Base-by-base conservation (phyloP, 2,888 invertebrate genomes). In the Tromatobia lineatoria region DNA sequence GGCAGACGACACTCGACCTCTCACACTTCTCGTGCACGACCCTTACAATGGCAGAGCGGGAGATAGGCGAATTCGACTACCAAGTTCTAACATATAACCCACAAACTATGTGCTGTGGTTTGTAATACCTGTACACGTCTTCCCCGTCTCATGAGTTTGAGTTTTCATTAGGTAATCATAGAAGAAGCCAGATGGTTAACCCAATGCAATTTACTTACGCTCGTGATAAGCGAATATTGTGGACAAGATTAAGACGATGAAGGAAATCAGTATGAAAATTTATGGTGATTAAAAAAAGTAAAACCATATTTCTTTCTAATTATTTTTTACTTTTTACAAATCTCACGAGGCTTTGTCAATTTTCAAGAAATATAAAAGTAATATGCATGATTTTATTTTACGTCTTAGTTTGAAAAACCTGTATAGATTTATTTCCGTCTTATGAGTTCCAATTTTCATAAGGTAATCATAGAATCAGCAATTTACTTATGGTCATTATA, bases 91-190 rank as follows among this genome's bases (percentile, higher is more conserved):
- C 34, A 20, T 20, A 38, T 11, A 64, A 18, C 64, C 38, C 38
- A 64, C 64, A 38, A 64, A 64, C 64, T 67, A 45, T n/a, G 20
- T 47, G 38, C 45, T 42, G 64, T 38, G 18, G 42, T 47, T 18
- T 45, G 42, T 23, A 45, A 25, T 67, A 23, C 23, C 25, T 45
- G 29, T 45, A 45, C 61, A 8, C n/a, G 45, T 29, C 42, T 74
- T 29, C 13, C 2, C 73, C 29, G 59, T 73, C 34, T 57, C 69
- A n/a, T 23, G 66, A 73, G 38, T 67, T 78, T 20, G 59, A 61
- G 67, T 61, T 74, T 78, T 78, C 77, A 67, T 82, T 78, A 38
- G 29, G 50, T 69, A 78, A 82, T 82, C 59, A 52, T 42, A 20
- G 47, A 73, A 73, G 54, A 54, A 57, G 23, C 47, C 29, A 71